Conservation (phyloP, 2,797 vertebrate species). For the Oreortyx pictus region DNA sequence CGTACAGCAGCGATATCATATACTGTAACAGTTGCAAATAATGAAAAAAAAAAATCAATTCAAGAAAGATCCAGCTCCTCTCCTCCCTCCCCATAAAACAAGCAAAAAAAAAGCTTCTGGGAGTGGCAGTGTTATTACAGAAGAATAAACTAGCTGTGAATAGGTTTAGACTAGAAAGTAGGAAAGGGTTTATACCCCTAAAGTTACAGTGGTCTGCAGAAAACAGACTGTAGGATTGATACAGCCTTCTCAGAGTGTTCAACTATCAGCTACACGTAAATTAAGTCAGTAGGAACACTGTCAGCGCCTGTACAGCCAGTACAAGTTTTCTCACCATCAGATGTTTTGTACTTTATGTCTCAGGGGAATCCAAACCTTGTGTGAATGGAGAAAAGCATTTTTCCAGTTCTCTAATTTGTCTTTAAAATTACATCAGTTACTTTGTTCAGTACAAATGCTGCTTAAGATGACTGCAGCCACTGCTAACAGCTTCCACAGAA, state of each 20-base stretch:
- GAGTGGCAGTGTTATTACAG: neutral
- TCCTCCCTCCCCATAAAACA: neutral
- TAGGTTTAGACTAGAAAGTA: neutral
- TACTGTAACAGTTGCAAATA: neutral
- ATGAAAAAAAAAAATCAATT: neutral
- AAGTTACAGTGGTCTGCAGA: neutral
- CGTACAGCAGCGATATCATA: neutral
- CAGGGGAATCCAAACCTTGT: neutral
- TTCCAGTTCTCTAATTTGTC: neutral
- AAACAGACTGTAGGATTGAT: rapidly evolving
- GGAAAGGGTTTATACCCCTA: neutral
- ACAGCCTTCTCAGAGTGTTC: neutral
- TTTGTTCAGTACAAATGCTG: neutral
- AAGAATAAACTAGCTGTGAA: neutral
- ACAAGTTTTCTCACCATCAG: neutral
- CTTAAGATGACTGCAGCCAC: neutral
- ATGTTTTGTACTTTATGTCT: neutral
- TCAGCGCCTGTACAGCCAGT: neutral
- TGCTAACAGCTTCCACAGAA: neutral
- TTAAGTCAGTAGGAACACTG: neutral
- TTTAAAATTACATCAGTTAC: neutral
- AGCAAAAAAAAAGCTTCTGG: neutral
- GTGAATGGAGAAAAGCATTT: neutral
- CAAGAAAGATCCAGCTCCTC: neutral
- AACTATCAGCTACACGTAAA: neutral